These are phyloP conservation scores for Coendou prehensilis DNA, from an alignment of 2,797 vertebrate species.

Conservation along the genomic window DNA sequence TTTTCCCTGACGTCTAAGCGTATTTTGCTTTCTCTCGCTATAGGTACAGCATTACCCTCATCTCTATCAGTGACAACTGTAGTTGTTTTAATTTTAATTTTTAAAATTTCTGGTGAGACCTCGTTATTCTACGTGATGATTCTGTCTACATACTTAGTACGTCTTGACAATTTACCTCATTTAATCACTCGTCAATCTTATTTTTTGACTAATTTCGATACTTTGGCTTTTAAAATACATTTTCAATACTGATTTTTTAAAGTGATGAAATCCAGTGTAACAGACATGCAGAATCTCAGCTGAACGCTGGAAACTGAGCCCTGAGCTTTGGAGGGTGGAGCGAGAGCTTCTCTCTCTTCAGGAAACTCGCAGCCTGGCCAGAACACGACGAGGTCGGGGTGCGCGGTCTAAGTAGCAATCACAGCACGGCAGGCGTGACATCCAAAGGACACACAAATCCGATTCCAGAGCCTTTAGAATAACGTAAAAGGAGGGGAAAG, in stretches of 20 bases:
- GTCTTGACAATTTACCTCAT: neutral
- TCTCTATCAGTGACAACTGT: neutral
- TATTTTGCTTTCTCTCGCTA: neutral
- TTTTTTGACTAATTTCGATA: constrained; percentile 22
- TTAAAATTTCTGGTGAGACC: neutral
- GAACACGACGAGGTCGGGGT: rapidly evolving
- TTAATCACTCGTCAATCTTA: neutral
- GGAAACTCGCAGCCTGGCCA: neutral
- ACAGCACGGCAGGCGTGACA: neutral
- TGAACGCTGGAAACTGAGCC: neutral
- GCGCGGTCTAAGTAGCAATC: neutral
- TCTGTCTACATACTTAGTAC: neutral
- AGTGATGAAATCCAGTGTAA: neutral
- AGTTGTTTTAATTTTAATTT: neutral
- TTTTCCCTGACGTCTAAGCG: neutral
- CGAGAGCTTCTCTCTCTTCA: neutral
- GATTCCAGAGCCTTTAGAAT: neutral
- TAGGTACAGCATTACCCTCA: neutral
- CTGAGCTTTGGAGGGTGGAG: neutral
- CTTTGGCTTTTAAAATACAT: neutral
- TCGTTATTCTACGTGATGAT: neutral
- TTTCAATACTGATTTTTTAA: neutral
- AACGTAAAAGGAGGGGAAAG: neutral
- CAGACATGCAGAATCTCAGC: neutral
- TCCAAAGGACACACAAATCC: neutral